Conservation (phyloP, 2,888 invertebrate genomes). For the Neoitamus cyanurus region DNA sequence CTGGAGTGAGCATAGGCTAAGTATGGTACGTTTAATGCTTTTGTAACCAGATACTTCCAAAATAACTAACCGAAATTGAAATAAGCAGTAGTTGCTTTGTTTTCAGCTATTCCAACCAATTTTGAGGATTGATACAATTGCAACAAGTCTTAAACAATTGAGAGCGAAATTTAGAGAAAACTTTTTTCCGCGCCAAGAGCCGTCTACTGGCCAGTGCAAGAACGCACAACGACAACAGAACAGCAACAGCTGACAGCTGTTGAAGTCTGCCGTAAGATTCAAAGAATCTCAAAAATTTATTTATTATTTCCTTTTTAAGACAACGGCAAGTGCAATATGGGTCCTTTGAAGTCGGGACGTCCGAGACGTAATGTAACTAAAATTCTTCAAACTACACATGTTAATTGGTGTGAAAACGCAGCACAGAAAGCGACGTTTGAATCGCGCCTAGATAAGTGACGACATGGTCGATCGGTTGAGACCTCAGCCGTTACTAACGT, state of each 20-base stretch:
- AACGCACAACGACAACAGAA: too few species aligned
- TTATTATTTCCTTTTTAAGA: not conserved
- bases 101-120: too few species aligned
- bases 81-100: too few species aligned
- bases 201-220: not conserved
- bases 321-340: not conserved
- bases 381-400: not conserved
- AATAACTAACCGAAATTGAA: too few species aligned
- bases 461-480: not conserved
- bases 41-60: too few species aligned
- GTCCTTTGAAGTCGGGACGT: not conserved
- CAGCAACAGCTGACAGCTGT: slow-evolving; percentile 1
- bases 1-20: too few species aligned
- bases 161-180: not conserved
- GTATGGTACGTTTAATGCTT: too few species aligned
- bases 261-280: not conserved
- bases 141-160: too few species aligned
- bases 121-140: too few species aligned
- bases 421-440: not conserved
- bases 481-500: not conserved
- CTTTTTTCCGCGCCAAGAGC: not conserved
- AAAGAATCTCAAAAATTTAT: not conserved
- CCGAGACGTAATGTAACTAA: slow-evolving; percentile 18
- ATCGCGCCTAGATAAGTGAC: not conserved
- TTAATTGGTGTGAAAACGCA: not conserved